These are phyloP conservation scores for Phymatocera aterrima DNA, from an alignment of 2,888 invertebrate species.

Conservation along the genomic window DNA sequence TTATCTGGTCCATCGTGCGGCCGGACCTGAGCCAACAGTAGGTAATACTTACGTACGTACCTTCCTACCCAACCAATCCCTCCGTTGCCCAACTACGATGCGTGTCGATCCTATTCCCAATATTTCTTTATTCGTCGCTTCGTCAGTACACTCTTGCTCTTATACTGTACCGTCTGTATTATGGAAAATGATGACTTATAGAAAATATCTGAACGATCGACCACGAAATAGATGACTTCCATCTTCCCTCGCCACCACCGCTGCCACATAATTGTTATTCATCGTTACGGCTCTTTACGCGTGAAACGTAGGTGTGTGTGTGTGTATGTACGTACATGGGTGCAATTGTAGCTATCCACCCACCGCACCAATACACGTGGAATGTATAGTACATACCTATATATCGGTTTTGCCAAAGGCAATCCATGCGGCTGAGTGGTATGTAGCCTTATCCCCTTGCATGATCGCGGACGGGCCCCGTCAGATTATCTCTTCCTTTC, in stretches of 20 bases:
- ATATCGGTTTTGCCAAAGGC: neutral
- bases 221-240: no score
- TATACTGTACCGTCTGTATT: no score
- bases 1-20: conserved; percentile 1
- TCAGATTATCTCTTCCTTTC: conserved; percentile 39
- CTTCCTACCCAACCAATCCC: no score
- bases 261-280: no score
- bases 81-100: conserved; percentile 1
- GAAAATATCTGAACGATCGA: no score
- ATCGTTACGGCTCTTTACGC: no score
- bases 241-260: neutral
- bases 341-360: conserved; percentile 27
- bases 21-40: neutral
- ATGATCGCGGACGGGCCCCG: neutral
- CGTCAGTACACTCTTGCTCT: no score
- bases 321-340: no score
- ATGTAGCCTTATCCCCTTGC: conserved; percentile 25
- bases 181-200: no score
- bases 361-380: neutral
- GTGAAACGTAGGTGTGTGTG: no score
- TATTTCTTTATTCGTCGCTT: no score
- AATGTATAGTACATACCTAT: neutral
- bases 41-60: no score
- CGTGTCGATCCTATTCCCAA: neutral
- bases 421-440: conserved; percentile 23